Evolutionary conservation across 2,113 vertebrate genomes (phyloP).

Genomic region (Brevimyrus niger): DNA sequence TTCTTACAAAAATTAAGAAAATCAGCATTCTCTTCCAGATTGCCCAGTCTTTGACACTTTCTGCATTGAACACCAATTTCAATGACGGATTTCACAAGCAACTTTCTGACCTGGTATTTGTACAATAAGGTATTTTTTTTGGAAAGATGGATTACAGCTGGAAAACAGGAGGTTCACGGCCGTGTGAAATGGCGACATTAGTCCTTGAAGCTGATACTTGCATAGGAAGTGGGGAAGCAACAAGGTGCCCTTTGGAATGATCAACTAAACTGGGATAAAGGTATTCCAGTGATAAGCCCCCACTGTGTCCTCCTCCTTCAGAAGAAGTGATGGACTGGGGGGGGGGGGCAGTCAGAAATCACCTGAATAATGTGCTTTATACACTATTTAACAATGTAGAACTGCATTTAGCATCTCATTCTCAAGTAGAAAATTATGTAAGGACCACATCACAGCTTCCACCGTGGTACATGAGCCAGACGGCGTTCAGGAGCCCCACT

Average conservation of each 20-base stretch:
- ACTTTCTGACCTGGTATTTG: neutral
- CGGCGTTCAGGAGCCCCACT: neutral
- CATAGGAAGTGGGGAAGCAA: constrained; percentile 2
- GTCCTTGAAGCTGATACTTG: constrained; percentile 4
- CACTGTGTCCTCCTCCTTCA: neutral
- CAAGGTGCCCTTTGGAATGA: neutral
- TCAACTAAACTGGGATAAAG: neutral
- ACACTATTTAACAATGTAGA: neutral
- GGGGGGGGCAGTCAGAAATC: neutral
- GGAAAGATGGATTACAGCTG: neutral
- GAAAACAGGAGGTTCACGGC: no score
- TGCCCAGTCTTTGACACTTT: neutral
- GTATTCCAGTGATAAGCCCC: neutral
- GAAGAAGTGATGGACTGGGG: neutral
- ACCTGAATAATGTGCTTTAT: neutral
- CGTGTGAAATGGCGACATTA: neutral
- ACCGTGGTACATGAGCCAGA: neutral
- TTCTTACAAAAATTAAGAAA: neutral
- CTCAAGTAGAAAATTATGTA: neutral
- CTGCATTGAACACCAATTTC: no score
- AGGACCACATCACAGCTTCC: neutral
- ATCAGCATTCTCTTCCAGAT: neutral
- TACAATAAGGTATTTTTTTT: neutral
- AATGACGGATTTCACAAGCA: neutral
- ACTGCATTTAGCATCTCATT: neutral